Conservation (phyloP, 2,888 invertebrate genomes). For the Leptogaster cylindrica region DNA sequence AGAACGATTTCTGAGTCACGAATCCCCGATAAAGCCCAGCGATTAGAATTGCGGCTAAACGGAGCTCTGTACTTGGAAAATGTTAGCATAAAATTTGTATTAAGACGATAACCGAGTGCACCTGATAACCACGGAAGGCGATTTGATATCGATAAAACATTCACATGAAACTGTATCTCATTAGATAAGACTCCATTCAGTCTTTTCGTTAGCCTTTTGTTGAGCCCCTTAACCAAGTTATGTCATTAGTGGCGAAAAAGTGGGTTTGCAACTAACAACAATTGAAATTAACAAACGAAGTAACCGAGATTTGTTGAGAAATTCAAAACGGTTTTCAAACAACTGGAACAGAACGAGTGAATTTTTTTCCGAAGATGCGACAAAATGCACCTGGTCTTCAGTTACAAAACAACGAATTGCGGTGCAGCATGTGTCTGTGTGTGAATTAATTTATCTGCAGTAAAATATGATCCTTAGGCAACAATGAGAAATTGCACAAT, state of each 20-base stretch:
- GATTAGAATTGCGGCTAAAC: not conserved
- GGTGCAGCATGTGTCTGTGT: not conserved
- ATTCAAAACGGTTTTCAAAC: constrained; percentile 9
- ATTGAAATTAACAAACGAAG: not conserved
- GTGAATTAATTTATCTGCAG: not conserved
- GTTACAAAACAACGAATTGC: constrained; percentile 4
- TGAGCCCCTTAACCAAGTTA: not conserved
- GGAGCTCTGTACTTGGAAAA: not conserved
- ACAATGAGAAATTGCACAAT: constrained; percentile 31
- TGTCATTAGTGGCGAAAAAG: not conserved
- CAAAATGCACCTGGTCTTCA: not conserved
- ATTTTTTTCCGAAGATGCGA: constrained; percentile 29
- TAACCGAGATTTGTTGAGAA: not conserved
- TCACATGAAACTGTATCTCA: not conserved
- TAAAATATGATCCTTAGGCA: constrained; percentile 6
- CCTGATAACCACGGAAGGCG: not conserved
- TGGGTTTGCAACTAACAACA: not conserved
- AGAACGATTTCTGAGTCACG: constrained; percentile 8
- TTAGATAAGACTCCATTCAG: not conserved
- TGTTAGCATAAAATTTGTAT: not conserved
- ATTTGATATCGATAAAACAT: constrained; percentile 30
- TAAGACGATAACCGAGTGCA: not conserved
- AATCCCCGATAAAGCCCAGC: not conserved
- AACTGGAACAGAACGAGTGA: constrained; percentile 37
- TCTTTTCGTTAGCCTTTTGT: not conserved